These are phyloP conservation scores for Drosophila serrata DNA, from an alignment of 1,140 invertebrate species.

Conservation along the genomic window DNA sequence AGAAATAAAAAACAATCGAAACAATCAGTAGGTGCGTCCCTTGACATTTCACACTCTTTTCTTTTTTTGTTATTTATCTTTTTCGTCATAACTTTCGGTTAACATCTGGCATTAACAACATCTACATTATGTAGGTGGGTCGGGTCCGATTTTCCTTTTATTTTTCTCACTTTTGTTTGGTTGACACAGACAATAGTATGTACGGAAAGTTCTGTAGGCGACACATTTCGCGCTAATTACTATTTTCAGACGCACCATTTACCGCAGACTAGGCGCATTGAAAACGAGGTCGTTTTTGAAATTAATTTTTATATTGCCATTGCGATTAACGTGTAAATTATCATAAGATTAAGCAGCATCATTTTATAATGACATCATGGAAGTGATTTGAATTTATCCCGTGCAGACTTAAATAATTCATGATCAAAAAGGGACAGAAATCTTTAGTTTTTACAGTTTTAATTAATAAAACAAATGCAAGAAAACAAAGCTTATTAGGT, in stretches of 20 bases:
- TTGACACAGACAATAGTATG: constrained; percentile 7
- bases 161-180: not conserved
- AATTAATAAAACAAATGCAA: no score
- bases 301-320: constrained; percentile 10
- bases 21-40: constrained; percentile 14
- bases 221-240: constrained; percentile 23
- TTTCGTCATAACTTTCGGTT: constrained; percentile 24
- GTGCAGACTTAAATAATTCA: not conserved
- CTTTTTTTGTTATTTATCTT: constrained; percentile 2
- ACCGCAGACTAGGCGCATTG: constrained; percentile 1
- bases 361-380: no score
- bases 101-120: constrained; percentile 27
- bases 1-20: constrained; percentile 9
- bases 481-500: not conserved
- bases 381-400: not conserved
- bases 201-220: constrained; percentile 14
- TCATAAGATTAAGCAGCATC: not conserved
- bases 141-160: not conserved
- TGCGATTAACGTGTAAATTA: constrained; percentile 1
- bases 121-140: constrained; percentile 17
- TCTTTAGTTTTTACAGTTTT: no score
- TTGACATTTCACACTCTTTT: constrained; percentile 18
- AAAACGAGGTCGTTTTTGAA: constrained; percentile 10
- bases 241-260: constrained; percentile 24
- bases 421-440: no score